Evolutionary conservation across 2,113 vertebrate genomes (phyloP).

Genomic region (Nibea coibor): DNA sequence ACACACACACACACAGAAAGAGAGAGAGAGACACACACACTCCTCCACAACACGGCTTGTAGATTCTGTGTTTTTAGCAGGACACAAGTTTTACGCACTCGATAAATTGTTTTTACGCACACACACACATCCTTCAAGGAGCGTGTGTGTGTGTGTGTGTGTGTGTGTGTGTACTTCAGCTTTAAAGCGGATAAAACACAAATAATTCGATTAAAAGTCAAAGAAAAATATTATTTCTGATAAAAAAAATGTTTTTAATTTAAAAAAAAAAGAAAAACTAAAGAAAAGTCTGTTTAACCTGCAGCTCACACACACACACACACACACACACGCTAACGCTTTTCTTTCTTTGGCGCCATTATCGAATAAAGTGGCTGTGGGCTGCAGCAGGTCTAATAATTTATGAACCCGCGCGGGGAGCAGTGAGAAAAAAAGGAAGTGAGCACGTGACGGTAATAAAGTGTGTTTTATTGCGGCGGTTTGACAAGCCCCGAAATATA

Average conservation of each 20-base stretch:
- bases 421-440: slow-evolving; percentile 12
- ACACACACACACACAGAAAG: too few relatives aligned
- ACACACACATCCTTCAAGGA: neutral
- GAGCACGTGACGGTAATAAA: slow-evolving; percentile 84
- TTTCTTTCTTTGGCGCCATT: slow-evolving; percentile 69
- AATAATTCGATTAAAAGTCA: too few relatives aligned
- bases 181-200: neutral
- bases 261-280: too few relatives aligned
- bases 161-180: fast-evolving
- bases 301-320: too few relatives aligned
- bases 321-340: slow-evolving; percentile 28
- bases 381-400: slow-evolving; percentile 73
- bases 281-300: too few relatives aligned
- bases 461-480: slow-evolving; percentile 80
- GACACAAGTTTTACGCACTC: too few relatives aligned
- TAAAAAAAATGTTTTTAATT: too few relatives aligned
- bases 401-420: slow-evolving; percentile 76
- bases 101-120: slow-evolving; percentile 5
- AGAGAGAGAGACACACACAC: too few relatives aligned
- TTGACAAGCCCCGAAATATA: slow-evolving; percentile 83
- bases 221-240: too few relatives aligned
- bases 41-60: too few relatives aligned
- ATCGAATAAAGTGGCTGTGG: slow-evolving; percentile 62
- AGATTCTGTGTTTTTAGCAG: too few relatives aligned
- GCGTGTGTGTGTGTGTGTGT: fast-evolving